Percentiles rank a stretch among this genome's conserved stretches.
Conservation (phyloP, 2,797 vertebrate species). For the Stomatorhinus walkeri region DNA sequence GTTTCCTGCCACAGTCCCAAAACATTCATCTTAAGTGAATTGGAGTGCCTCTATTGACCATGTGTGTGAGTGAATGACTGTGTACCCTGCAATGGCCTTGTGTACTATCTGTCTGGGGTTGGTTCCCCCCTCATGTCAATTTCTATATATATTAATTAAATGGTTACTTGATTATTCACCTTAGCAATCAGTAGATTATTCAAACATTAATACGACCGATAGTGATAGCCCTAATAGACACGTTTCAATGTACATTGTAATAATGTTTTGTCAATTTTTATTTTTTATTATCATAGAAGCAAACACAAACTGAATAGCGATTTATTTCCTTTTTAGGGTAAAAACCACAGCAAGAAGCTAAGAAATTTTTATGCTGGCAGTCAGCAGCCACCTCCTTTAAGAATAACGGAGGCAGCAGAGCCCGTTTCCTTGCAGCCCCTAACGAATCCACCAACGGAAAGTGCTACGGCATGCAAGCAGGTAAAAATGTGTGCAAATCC, state of each 20-base stretch:
- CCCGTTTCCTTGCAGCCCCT: slow-evolving; percentile 63
- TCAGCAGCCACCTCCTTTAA: slow-evolving; percentile 82
- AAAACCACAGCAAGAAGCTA: slow-evolving; percentile 97
- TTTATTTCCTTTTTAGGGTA: slow-evolving; percentile 69
- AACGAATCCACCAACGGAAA: slow-evolving; percentile 60
- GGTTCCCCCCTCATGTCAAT: neutral
- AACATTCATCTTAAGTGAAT: neutral
- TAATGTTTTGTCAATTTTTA: neutral
- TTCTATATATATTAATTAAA: neutral
- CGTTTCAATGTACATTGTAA: neutral
- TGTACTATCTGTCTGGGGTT: neutral
- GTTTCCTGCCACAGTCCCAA: neutral
- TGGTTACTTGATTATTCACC: neutral
- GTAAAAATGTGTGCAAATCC: slow-evolving; percentile 37
- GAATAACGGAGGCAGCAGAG: slow-evolving; percentile 72
- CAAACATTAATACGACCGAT: neutral
- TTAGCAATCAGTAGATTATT: neutral
- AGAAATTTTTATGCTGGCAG: slow-evolving; percentile 93
- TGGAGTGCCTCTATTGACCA: neutral
- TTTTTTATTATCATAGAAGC: neutral
- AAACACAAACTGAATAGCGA: slow-evolving; percentile 6
- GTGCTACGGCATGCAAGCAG: slow-evolving; percentile 52
- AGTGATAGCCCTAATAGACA: neutral
- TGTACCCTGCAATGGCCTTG: neutral
- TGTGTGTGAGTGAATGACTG: neutral